Percentiles rank a stretch among this genome's conserved stretches.
Conservation (phyloP, 2,113 vertebrate genomes). For the Notechis scutatus region DNA sequence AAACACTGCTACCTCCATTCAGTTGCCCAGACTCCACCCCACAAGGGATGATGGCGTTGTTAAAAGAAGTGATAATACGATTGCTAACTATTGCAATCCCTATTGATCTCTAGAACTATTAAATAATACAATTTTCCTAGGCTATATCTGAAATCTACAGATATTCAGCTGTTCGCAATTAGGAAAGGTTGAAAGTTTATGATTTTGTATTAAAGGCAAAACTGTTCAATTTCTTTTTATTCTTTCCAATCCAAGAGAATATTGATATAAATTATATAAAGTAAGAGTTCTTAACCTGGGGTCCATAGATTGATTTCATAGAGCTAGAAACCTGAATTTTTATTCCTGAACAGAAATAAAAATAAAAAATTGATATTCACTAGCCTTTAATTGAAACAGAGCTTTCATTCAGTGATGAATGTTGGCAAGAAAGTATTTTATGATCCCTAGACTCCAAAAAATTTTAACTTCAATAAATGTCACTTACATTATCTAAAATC, state of each 20-base stretch:
- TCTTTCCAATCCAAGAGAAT: not conserved
- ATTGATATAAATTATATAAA: not conserved
- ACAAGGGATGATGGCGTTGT: too few species aligned
- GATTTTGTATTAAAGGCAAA: not conserved
- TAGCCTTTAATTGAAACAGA: not conserved
- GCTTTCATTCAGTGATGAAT: not conserved
- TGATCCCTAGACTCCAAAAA: not conserved
- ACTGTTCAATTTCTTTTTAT: not conserved
- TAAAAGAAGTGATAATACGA: not conserved
- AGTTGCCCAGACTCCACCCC: too few species aligned
- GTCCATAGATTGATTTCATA: not conserved
- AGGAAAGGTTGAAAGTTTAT: not conserved
- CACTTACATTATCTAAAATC: not conserved
- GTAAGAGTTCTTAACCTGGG: not conserved
- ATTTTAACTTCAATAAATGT: not conserved
- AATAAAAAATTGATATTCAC: not conserved
- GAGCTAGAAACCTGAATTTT: not conserved
- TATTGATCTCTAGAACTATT: not conserved
- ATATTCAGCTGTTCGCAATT: not conserved
- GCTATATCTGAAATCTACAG: not conserved
- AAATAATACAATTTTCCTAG: not conserved
- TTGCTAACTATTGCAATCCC: not conserved
- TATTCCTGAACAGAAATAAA: not conserved
- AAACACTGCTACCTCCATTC: too few species aligned
- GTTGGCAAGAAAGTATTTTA: not conserved